phyloP scores from a whole-genome alignment of 1,140 invertebrate species.

The Platyura marginata region DNA sequence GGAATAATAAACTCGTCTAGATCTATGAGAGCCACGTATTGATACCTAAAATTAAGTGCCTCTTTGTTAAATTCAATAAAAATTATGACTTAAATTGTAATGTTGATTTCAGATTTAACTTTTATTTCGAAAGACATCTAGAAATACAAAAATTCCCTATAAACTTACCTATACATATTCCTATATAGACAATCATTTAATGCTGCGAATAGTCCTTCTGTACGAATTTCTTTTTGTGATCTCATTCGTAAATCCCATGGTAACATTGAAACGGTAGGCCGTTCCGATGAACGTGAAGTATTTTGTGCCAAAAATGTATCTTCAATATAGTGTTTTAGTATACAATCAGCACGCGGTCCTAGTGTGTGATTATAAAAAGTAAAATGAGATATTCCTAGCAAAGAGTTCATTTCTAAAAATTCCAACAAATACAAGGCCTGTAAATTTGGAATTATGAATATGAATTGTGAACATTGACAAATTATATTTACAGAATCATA shows the following conservation, averaged over 20 bases:
- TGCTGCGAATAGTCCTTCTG: conserved; percentile 79
- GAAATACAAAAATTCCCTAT: no score
- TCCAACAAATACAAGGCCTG: conserved; percentile 68
- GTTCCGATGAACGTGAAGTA: neutral
- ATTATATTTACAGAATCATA: conserved; percentile 53
- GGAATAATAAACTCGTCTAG: conserved; percentile 84
- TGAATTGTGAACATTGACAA: neutral
- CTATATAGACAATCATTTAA: conserved; percentile 87
- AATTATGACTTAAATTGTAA: no score
- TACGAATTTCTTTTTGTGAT: conserved; percentile 80
- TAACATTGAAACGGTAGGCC: conserved; percentile 56
- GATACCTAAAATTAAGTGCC: conserved; percentile 25
- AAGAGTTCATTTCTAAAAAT: conserved; percentile 75
- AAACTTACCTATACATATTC: conserved; percentile 50
- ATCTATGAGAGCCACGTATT: conserved; percentile 71
- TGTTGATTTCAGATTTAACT: neutral
- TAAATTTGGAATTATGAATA: conserved; percentile 8
- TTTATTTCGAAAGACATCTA: neutral
- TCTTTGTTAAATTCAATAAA: no score
- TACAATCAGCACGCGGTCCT: conserved; percentile 53
- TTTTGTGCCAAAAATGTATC: conserved; percentile 10
- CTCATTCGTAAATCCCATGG: conserved; percentile 81
- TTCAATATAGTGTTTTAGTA: conserved; percentile 50
- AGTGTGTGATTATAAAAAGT: conserved; percentile 86
- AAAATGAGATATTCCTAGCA: conserved; percentile 76